A percentile compares a stretch with the other conserved stretches of the same genome.
phyloP scores from a whole-genome alignment of 2,888 invertebrate species.

The Meiosimyza platycephala region DNA sequence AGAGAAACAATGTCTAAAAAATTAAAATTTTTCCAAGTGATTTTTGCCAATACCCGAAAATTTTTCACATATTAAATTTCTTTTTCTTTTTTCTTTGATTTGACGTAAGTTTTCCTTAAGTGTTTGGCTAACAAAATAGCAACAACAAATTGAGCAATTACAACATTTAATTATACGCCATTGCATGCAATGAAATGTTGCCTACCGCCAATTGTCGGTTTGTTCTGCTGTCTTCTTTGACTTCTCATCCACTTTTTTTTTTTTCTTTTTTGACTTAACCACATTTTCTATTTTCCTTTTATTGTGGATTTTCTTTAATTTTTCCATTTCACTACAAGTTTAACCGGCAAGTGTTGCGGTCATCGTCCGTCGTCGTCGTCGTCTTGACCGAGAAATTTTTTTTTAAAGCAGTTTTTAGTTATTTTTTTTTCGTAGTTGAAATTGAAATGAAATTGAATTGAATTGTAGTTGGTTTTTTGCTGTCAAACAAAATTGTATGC shows the following conservation, averaged over 20 bases:
- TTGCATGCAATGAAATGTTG: neutral
- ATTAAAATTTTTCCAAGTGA: too few species aligned
- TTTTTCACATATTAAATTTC: too few species aligned
- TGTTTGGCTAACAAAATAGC: neutral
- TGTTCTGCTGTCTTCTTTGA: neutral
- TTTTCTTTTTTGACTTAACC: neutral
- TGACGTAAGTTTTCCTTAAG: too few species aligned
- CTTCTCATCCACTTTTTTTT: neutral
- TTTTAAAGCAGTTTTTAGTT: too few species aligned
- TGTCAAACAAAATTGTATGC: neutral
- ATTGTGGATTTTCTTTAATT: neutral
- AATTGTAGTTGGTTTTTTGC: neutral
- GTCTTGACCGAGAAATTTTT: neutral
- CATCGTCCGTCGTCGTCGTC: neutral
- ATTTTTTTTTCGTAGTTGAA: neutral
- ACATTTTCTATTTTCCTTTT: neutral
- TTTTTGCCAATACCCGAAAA: too few species aligned
- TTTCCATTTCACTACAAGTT: conserved; percentile 12
- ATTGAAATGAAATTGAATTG: neutral
- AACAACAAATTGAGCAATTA: neutral
- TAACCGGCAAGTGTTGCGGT: conserved; percentile 2
- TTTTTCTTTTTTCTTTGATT: too few species aligned
- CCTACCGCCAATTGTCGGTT: neutral
- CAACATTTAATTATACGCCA: neutral
- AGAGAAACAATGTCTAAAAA: too few species aligned